Evolutionary conservation across 2,888 invertebrate genomes (phyloP), one percentile per base, ranked within the genome.

Genomic region (Hirtodrosophila histrioides): DNA sequence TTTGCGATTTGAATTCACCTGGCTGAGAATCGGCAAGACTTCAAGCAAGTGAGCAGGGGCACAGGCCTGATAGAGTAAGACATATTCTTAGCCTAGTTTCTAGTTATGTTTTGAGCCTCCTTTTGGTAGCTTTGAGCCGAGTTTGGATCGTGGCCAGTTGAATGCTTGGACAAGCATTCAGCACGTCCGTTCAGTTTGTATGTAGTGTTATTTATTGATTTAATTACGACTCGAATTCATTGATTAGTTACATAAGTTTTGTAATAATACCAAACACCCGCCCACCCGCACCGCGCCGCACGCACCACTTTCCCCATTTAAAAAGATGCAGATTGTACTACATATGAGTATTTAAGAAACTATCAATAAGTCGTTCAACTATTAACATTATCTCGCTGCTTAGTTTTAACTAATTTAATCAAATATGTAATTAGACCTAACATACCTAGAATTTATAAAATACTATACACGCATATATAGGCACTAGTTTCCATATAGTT

Each of bases 121-220:
- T 6, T 27, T 27, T 5, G 27, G 4, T 5, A n/a, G 10, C 10
- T 10, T 35, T 12, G 51, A 33, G 43, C 24, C 31, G 29, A 17
- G 11, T n/a, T 45, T 27, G 10, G 33, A 9, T 9, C 39, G 11
- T 24, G 27, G 27, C 27, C 27, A 27, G 27, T 17, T 17, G 27
- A 27, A 27, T 27, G 5, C 27, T 5, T 6, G 7, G 9, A 31
- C 8, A 31, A 31, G 31, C 9, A 31, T n/a, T 23, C 31, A 27
- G 27, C 31, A 33, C 29, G 1, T 9, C n/a, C 17, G 1, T 9
- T 9, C 17, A 9, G 11, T 11, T 17, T 54, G 57, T 55, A 65
- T 71, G 12, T 71, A 76, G 56, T 62, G 51, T 76, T 62, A 71
- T 76, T 76, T 74, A 67, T 72, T 76, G 76, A 72, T 66, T 67